Percentiles rank a stretch among this genome's conserved stretches.
Evolutionary conservation across 2,888 invertebrate genomes (phyloP).

Genomic region (Drosophila meridiana): DNA sequence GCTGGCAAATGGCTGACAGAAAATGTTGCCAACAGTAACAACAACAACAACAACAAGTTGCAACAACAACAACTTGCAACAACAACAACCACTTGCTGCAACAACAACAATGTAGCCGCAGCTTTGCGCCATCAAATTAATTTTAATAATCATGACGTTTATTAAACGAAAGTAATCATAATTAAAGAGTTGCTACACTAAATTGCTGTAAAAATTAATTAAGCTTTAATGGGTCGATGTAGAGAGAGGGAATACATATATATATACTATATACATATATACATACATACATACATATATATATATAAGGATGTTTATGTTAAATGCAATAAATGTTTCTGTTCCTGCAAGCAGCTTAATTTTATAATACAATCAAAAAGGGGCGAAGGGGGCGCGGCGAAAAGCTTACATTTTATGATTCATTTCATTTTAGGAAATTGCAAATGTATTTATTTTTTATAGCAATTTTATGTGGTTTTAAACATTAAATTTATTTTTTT

Average conservation of each 20-base stretch:
- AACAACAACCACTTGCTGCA: conserved; percentile 8
- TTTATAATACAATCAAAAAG: conserved; percentile 6
- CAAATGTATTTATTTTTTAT: background rate
- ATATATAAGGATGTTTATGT: background rate
- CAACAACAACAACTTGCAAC: conserved; percentile 4
- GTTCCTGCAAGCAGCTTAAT: background rate
- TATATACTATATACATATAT: background rate
- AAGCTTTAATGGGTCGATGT: conserved; percentile 47
- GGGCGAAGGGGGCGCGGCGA: background rate
- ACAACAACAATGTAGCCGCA: conserved; percentile 24
- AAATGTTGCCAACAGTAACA: conserved; percentile 41
- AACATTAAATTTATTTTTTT: background rate
- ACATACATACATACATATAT: background rate
- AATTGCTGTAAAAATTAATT: conserved; percentile 61
- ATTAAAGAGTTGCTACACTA: conserved; percentile 50
- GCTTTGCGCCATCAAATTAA: conserved; percentile 66
- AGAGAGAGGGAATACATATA: background rate
- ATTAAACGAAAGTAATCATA: conserved; percentile 66
- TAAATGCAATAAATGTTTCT: conserved; percentile 1
- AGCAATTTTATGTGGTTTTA: conserved; percentile 3
- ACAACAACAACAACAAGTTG: conserved; percentile 1
- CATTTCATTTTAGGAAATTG: background rate
- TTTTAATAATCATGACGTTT: conserved; percentile 68
- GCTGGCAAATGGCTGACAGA: conserved; percentile 52
- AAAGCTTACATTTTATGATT: background rate